A percentile compares a stretch with the other conserved stretches of the same genome.
Conservation (phyloP, 2,113 vertebrate species). For the Mixornis gularis region DNA sequence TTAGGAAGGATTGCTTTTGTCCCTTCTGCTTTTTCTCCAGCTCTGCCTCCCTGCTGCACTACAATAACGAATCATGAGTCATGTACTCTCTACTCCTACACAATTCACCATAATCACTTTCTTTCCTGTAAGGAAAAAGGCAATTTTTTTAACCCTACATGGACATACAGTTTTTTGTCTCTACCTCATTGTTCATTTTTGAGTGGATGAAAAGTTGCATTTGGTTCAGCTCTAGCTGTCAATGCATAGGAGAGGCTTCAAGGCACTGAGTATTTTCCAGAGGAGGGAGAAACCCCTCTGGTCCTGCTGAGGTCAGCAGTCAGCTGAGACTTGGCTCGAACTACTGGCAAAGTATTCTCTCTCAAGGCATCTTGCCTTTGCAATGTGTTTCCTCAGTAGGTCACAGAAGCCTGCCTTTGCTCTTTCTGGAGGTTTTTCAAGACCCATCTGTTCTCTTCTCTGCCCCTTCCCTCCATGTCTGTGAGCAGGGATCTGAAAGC, state of each 20-base stretch:
- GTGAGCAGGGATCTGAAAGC: not conserved
- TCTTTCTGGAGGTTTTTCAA: not conserved
- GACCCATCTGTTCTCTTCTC: not conserved
- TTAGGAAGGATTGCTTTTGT: not conserved
- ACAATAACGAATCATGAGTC: constrained; percentile 1
- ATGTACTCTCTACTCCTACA: constrained; percentile 41
- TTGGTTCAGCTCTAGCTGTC: not conserved
- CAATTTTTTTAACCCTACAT: not conserved
- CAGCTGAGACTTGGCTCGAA: not conserved
- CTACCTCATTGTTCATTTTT: not conserved
- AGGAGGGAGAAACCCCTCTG: not conserved
- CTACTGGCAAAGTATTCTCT: not conserved
- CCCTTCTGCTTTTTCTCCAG: not conserved
- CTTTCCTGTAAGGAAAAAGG: not conserved
- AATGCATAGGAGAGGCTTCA: not conserved
- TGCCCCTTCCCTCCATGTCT: not conserved
- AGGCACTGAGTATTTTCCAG: not conserved
- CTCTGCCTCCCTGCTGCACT: not conserved
- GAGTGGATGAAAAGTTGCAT: not conserved
- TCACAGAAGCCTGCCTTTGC: not conserved
- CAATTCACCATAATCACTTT: not conserved
- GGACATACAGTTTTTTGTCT: not conserved
- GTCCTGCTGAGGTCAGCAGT: not conserved
- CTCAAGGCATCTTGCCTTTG: not conserved
- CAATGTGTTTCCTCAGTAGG: not conserved